Conservation (phyloP, 2,113 vertebrate species). For the Australoheros scitulus region DNA sequence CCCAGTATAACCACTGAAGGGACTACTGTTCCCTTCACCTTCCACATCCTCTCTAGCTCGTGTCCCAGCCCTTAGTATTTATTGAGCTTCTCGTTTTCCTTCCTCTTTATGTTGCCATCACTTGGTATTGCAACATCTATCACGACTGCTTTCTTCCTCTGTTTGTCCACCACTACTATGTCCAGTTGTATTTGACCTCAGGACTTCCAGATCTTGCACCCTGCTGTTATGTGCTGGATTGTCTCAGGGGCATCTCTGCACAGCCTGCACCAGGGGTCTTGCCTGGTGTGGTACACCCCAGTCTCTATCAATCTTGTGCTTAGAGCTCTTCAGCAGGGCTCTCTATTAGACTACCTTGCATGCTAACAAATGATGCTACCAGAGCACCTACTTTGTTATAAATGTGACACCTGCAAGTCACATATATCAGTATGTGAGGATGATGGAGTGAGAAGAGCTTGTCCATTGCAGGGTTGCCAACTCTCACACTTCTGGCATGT, state of each 20-base stretch:
- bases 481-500: not conserved
- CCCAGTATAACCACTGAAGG: not conserved
- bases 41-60: not conserved
- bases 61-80: not conserved
- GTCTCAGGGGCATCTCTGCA: not conserved
- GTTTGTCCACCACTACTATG: no score
- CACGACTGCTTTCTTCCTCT: not conserved
- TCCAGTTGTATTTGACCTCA: not conserved
- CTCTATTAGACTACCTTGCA: not conserved
- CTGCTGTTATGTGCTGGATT: no score
- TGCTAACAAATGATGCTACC: not conserved
- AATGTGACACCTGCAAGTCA: not conserved
- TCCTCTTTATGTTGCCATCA: not conserved
- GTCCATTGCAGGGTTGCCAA: not conserved
- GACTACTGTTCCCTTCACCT: not conserved
- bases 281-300: accelerated
- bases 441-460: not conserved
- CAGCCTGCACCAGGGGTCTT: not conserved
- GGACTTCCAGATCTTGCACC: not conserved
- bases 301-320: not conserved
- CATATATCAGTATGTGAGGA: not conserved
- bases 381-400: not conserved
- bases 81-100: not conserved
- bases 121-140: accelerated
- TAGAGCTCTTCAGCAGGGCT: not conserved